Conservation (phyloP, 2,888 invertebrate species). For the Rotaria macrura region DNA sequence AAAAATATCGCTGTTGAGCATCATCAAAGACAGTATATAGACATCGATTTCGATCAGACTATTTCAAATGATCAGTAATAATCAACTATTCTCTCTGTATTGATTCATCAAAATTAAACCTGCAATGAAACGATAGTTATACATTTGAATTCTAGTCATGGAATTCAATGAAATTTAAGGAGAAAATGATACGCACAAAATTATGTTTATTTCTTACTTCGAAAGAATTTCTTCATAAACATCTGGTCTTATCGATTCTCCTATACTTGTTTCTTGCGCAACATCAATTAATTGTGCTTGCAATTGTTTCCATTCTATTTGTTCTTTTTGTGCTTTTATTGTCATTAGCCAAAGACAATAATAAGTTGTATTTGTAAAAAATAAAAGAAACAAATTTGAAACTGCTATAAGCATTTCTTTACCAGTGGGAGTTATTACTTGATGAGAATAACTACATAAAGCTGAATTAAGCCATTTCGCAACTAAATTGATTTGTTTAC, state of each 20-base stretch:
- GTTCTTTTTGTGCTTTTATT: background rate
- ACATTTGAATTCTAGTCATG: no score
- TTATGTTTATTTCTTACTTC: no score
- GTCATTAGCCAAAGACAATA: conserved; percentile 15
- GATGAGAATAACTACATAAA: background rate
- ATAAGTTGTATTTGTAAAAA: background rate
- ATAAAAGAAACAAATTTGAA: background rate
- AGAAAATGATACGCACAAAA: no score
- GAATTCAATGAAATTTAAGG: no score
- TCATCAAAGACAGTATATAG: no score
- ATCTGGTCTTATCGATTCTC: background rate
- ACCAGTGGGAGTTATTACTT: background rate
- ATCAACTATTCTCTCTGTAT: no score
- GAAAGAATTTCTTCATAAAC: background rate
- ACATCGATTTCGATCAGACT: no score
- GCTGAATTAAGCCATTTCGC: background rate
- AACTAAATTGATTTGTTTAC: conserved; percentile 3
- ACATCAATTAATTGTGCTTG: background rate
- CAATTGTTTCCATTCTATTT: background rate
- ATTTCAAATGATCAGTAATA: no score
- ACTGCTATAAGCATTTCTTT: background rate
- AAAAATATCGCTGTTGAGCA: no score
- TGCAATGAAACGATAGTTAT: no score
- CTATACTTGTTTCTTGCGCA: background rate
- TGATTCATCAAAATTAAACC: no score